A percentile compares a stretch with the other conserved stretches of the same genome.
Conservation (phyloP, 1,140 invertebrate species). For the Cherax destructor region DNA sequence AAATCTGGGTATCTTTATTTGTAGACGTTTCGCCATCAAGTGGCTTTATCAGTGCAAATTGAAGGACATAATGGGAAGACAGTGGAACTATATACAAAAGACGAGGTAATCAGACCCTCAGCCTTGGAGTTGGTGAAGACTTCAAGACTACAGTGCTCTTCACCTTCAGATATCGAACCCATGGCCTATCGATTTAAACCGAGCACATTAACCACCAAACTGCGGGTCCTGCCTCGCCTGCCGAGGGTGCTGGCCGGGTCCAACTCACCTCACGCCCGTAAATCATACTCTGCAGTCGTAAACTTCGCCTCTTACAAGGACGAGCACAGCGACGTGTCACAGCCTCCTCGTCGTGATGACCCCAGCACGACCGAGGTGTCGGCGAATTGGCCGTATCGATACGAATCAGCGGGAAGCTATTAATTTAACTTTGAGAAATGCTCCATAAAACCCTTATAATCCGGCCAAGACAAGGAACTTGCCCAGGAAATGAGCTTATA, state of each 20-base stretch:
- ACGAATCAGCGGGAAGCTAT: conserved; percentile 31
- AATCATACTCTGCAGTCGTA: conserved; percentile 21
- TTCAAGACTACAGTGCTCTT: too few species aligned
- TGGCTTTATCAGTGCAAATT: too few species aligned
- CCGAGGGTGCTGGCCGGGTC: too few species aligned
- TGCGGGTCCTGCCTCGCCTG: background rate
- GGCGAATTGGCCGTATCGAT: conserved; percentile 32
- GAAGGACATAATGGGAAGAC: too few species aligned
- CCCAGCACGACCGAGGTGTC: conserved; percentile 25
- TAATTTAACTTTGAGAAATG: conserved; percentile 37
- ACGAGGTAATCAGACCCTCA: too few species aligned
- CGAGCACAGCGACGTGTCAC: conserved; percentile 31
- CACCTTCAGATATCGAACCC: too few species aligned
- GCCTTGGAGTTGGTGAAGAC: too few species aligned
- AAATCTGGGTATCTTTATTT: too few species aligned
- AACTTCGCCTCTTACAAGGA: conserved; percentile 26
- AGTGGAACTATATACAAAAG: too few species aligned
- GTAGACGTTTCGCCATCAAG: too few species aligned
- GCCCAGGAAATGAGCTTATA: conserved; percentile 23
- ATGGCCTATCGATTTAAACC: too few species aligned
- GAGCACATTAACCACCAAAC: too few species aligned
- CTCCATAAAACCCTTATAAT: conserved; percentile 34
- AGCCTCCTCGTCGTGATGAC: conserved; percentile 24
- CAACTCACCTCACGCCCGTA: background rate
- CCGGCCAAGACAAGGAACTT: conserved; percentile 26